Conservation (phyloP, 2,888 invertebrate species). For the Scaptomyza caliginosa region DNA sequence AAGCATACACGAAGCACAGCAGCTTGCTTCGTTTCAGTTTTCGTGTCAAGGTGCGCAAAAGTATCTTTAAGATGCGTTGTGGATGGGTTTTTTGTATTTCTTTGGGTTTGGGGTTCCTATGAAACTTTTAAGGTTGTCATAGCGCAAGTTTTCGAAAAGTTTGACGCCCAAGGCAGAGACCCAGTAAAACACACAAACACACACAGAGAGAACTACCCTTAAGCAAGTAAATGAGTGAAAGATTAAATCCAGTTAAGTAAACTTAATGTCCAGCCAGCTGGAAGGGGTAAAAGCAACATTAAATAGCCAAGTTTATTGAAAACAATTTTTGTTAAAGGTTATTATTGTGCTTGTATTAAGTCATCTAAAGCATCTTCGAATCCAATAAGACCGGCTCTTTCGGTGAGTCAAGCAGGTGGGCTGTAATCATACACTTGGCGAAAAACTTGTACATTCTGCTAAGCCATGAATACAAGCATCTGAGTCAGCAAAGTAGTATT, state of each 20-base stretch:
- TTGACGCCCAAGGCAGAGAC: constrained; percentile 35
- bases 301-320: constrained; percentile 10
- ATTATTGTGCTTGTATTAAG: constrained; percentile 62
- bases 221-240: constrained; percentile 45
- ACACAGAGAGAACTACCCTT: constrained; percentile 59
- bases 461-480: neutral
- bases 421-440: constrained; percentile 9
- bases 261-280: constrained; percentile 24
- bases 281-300: neutral
- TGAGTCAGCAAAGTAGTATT: constrained; percentile 60
- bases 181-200: constrained; percentile 40
- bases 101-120: constrained; percentile 20
- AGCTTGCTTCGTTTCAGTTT: constrained; percentile 38
- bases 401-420: constrained; percentile 63
- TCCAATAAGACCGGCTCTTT: constrained; percentile 60
- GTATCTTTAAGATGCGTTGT: constrained; percentile 66
- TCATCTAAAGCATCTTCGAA: constrained; percentile 48
- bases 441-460: neutral
- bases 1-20: constrained; percentile 68
- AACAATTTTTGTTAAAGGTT: constrained; percentile 34
- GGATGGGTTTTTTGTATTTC: constrained; percentile 62
- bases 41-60: constrained; percentile 68
- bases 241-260: constrained; percentile 66
- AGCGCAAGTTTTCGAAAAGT: constrained; percentile 65
- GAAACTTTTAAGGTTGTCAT: constrained; percentile 64